Evolutionary conservation across 1,140 invertebrate genomes (phyloP).

Genomic region (Pteromalus puparum): DNA sequence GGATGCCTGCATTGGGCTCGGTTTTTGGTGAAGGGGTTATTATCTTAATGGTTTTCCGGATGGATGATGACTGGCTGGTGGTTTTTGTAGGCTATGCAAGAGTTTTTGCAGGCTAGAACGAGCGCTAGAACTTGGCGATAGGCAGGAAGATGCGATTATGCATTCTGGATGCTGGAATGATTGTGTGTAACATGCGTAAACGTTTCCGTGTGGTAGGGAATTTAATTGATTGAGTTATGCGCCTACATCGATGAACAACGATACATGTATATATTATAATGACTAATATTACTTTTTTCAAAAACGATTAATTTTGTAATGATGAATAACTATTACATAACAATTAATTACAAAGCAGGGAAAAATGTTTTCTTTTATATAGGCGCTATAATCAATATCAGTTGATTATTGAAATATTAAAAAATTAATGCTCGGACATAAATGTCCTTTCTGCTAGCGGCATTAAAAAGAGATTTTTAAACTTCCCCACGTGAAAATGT

Average conservation of each 20-base stretch:
- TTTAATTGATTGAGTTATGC: too few species aligned
- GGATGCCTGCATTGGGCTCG: background rate
- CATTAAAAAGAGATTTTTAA: too few species aligned
- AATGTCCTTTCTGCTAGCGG: too few species aligned
- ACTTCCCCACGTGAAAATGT: too few species aligned
- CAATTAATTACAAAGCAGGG: background rate
- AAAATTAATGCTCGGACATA: too few species aligned
- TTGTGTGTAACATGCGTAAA: too few species aligned
- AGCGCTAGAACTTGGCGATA: background rate
- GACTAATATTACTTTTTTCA: too few species aligned
- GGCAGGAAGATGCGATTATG: background rate
- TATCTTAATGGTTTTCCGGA: background rate
- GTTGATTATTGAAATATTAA: too few species aligned
- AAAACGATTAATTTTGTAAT: too few species aligned
- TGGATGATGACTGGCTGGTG: background rate
- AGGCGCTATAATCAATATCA: background rate
- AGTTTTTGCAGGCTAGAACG: background rate
- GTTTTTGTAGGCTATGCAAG: background rate
- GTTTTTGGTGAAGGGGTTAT: background rate
- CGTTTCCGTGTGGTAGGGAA: too few species aligned
- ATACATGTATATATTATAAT: too few species aligned
- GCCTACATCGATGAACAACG: too few species aligned
- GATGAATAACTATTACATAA: background rate
- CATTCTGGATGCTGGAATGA: background rate
- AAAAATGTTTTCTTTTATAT: background rate